These are phyloP conservation scores for Sciurus niger DNA, from an alignment of 2,113 vertebrate species.

Conservation along the genomic window DNA sequence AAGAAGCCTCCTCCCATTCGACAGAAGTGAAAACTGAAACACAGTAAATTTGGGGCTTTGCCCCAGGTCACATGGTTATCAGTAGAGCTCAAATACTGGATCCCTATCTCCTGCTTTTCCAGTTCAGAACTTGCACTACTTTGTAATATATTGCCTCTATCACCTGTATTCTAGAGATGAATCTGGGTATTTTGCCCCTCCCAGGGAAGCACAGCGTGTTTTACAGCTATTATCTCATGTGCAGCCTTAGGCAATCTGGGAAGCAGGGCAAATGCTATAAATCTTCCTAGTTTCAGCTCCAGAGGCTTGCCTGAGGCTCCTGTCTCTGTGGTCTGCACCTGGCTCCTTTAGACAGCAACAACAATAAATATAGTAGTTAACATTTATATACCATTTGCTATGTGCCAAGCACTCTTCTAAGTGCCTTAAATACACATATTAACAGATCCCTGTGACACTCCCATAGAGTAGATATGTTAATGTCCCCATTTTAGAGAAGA, in stretches of 20 bases:
- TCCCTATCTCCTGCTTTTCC: not conserved
- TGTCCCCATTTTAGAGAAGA: constrained; percentile 38
- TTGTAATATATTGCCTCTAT: not conserved
- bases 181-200: not conserved
- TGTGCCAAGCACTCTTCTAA: not conserved
- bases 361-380: constrained; percentile 1
- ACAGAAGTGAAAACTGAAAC: not conserved
- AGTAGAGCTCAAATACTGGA: not conserved
- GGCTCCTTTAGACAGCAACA: constrained; percentile 15
- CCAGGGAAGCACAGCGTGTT: not conserved
- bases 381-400: not conserved
- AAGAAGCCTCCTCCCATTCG: not conserved
- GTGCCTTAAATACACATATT: not conserved
- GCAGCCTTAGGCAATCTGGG: not conserved
- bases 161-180: not conserved
- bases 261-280: not conserved
- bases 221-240: not conserved
- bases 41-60: not conserved
- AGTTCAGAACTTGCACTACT: not conserved
- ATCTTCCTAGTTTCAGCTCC: constrained; percentile 6
- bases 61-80: not conserved
- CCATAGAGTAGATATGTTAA: not conserved
- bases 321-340: not conserved
- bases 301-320: constrained; percentile 14
- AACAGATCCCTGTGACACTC: not conserved